Base-by-base conservation (phyloP, 2,888 invertebrate species). In the Troides oblongomaculatus region DNA sequence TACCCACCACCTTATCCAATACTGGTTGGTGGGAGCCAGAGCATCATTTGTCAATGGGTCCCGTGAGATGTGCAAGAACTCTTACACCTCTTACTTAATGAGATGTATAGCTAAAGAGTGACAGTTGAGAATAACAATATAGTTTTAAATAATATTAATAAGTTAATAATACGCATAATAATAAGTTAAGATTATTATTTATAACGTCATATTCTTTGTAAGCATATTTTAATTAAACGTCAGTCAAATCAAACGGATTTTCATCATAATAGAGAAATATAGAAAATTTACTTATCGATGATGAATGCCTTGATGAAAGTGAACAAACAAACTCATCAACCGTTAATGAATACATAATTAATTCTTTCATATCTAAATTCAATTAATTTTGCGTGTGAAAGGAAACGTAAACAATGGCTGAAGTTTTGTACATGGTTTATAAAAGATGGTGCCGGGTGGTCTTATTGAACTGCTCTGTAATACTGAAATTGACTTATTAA, bases 301-400 rank as follows among this genome's bases (percentile, higher is more conserved):
- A n/a, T 72, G 56, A 68, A 56, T 64, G 59, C 21, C 43, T 60
- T 61, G 17, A 62, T 69, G 64, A 65, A 65, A 69, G 61, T 64
- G 18, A 36, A 62, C 64, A 65, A 69, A 69, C 21, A 64, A 64
- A 69, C 43, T 68, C 68, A 64, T 68, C 68, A 60, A 57, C 64
- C 50, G 53, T 56, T 64, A 60, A 64, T 69, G 59, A 64, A 69
- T 69, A 50, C 53, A 18, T 56, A 61, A 63, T 43, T 30, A 66
- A 53, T 66, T 53, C 66, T 61, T 68, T 68, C 30, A 62, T 63
- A 60, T 56, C 30, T 36, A 69, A 59, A 61, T 69, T 69, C 56
- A 56, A 65, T 69, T 65, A 69, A 65, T 64, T 64, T 60, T 23
- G 25, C 21, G 30, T 62, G 43, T 43, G 59, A 53, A 68, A 36